Evolutionary conservation across 2,888 invertebrate species (phyloP).

Genomic region (Drosophila buzzatii): DNA sequence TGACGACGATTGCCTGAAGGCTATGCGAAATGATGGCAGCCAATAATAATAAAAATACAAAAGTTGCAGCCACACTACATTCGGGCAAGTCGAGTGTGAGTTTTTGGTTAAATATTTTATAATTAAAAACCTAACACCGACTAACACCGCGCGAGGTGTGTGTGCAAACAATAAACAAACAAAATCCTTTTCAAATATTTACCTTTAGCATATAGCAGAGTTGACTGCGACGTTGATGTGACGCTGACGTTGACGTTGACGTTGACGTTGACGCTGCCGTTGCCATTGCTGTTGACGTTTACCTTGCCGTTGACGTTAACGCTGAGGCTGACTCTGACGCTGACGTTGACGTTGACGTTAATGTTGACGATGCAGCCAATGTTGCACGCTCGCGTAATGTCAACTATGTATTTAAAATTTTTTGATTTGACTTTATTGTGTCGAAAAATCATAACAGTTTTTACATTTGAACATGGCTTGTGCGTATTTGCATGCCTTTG

Average conservation of each 20-base stretch:
- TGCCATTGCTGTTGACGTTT: constrained; percentile 28
- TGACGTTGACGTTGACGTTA: constrained; percentile 37
- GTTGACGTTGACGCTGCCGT: constrained; percentile 32
- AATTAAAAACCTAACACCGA: constrained; percentile 84
- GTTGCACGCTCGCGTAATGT: constrained; percentile 31
- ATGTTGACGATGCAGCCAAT: constrained; percentile 24
- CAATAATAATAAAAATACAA: constrained; percentile 57
- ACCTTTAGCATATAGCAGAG: constrained; percentile 80
- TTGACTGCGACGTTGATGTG: constrained; percentile 57
- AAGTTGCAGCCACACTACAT: constrained; percentile 37
- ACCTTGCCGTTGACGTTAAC: constrained; percentile 30
- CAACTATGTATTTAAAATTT: constrained; percentile 61
- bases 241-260: constrained; percentile 45
- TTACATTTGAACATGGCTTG: constrained; percentile 17
- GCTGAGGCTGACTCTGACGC: constrained; percentile 5
- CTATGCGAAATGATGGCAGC: constrained; percentile 50
- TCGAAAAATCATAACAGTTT: constrained; percentile 36
- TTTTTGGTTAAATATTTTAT: constrained; percentile 84
- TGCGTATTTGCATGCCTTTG: constrained; percentile 63
- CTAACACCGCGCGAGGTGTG: constrained; percentile 82
- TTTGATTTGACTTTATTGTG: constrained; percentile 68
- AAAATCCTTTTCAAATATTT: constrained; percentile 84
- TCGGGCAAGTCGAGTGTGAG: constrained; percentile 72
- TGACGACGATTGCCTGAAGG: constrained; percentile 47
- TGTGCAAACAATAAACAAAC: constrained; percentile 84